Evolutionary conservation across 2,888 invertebrate genomes (phyloP).

Genomic region (Nysson spinosus): DNA sequence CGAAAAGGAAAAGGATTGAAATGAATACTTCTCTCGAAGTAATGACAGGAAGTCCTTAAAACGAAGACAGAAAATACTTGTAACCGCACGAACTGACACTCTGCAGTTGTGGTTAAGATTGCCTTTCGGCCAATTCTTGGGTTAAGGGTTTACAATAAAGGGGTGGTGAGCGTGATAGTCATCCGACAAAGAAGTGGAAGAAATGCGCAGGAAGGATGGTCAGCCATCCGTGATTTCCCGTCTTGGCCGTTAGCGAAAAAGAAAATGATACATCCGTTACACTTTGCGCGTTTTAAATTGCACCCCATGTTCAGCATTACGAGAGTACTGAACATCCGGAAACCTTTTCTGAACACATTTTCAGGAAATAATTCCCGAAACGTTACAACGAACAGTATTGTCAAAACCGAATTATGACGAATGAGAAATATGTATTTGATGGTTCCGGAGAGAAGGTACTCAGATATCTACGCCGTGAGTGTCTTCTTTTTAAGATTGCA

Average conservation of each 20-base stretch:
- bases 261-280: constrained; percentile 41
- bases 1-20: background rate
- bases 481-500: no score
- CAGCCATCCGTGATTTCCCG: constrained; percentile 66
- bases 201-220: constrained; percentile 62
- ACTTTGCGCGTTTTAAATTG: constrained; percentile 2
- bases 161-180: constrained; percentile 35
- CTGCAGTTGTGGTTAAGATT: constrained; percentile 51
- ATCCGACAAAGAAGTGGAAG: constrained; percentile 42
- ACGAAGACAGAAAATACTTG: constrained; percentile 28
- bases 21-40: constrained; percentile 17
- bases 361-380: no score
- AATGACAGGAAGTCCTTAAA: constrained; percentile 43
- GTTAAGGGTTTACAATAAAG: constrained; percentile 38
- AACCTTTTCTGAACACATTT: no score
- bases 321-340: no score
- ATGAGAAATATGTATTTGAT: no score
- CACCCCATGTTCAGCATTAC: background rate
- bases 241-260: constrained; percentile 23
- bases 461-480: no score
- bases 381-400: no score
- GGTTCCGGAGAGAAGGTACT: no score
- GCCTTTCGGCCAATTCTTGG: constrained; percentile 17
- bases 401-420: no score
- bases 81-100: constrained; percentile 52